These are phyloP conservation scores for Heliopora coerulea DNA, from an alignment of 92 coral and sea anemone species.

Conservation along the genomic window DNA sequence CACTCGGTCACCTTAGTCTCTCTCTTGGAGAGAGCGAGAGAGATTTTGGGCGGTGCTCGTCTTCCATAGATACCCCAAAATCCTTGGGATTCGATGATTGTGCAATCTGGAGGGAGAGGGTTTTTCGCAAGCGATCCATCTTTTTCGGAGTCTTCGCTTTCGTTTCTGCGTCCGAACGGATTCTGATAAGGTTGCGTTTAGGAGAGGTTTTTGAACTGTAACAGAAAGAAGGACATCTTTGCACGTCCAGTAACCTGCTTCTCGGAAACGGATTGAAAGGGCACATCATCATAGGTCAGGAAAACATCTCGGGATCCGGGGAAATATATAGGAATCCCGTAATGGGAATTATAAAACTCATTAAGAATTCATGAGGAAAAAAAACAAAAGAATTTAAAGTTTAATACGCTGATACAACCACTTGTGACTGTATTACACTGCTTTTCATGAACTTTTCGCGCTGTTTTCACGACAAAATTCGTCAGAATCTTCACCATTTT, in stretches of 20 bases:
- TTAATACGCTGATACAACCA: no score
- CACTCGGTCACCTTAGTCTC: constrained; percentile 33
- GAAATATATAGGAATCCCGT: no score
- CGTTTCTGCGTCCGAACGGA: constrained; percentile 5
- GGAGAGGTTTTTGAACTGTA: constrained; percentile 19
- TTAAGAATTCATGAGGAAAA: no score
- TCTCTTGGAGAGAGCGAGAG: constrained; percentile 35
- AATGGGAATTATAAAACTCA: no score
- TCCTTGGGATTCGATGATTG: constrained; percentile 23
- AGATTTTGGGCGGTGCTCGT: constrained; percentile 37
- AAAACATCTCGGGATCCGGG: no score
- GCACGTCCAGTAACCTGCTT: not conserved
- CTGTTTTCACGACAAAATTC: no score
- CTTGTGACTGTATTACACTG: no score
- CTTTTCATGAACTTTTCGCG: no score
- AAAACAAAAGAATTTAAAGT: no score
- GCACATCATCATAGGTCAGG: no score
- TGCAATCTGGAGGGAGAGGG: constrained; percentile 37
- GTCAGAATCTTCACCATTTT: no score
- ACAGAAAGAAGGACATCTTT: not conserved
- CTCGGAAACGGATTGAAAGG: no score
- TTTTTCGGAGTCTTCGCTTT: constrained; percentile 13
- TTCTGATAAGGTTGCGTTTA: constrained; percentile 4
- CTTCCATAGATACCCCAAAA: constrained; percentile 6
- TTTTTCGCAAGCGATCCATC: constrained; percentile 37